Evolutionary conservation across 2,113 vertebrate species (phyloP).

Genomic region (Hydrochoerus hydrochaeris): DNA sequence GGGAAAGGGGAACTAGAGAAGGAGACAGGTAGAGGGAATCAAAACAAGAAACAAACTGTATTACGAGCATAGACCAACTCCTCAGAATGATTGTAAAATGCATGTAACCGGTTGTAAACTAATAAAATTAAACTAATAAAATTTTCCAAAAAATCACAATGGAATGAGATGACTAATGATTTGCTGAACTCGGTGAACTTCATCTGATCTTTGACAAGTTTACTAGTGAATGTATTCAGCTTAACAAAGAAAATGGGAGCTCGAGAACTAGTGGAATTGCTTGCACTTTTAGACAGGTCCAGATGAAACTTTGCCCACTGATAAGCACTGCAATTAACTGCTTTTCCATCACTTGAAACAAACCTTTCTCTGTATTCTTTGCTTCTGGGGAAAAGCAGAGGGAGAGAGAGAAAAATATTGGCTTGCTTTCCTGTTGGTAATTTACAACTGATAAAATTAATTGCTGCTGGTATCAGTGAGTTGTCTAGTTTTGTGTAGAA

Average conservation of each 20-base stretch:
- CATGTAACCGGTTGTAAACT: background rate
- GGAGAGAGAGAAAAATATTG: slow-evolving; percentile 10
- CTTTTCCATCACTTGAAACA: slow-evolving; percentile 7
- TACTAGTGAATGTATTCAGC: background rate
- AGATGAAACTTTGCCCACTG: background rate
- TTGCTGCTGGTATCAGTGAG: slow-evolving; percentile 38
- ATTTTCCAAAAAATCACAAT: background rate
- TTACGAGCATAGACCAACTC: background rate
- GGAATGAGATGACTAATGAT: background rate
- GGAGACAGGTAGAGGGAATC: background rate
- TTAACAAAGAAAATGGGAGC: background rate
- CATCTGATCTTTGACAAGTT: background rate
- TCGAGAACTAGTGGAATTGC: background rate
- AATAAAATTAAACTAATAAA: background rate
- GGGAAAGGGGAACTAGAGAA: background rate
- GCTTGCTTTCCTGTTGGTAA: slow-evolving; percentile 56
- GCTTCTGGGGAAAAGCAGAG: background rate
- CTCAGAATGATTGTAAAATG: background rate
- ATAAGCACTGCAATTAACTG: slow-evolving; percentile 14
- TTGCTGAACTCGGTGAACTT: background rate
- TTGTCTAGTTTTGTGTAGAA: slow-evolving; percentile 50
- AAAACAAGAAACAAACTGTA: background rate
- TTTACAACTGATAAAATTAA: slow-evolving; percentile 64
- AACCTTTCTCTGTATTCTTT: background rate
- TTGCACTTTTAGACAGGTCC: background rate